These are phyloP conservation scores for Dolichoris vasculosae DNA, from an alignment of 1,140 invertebrate genomes.

Conservation along the genomic window DNA sequence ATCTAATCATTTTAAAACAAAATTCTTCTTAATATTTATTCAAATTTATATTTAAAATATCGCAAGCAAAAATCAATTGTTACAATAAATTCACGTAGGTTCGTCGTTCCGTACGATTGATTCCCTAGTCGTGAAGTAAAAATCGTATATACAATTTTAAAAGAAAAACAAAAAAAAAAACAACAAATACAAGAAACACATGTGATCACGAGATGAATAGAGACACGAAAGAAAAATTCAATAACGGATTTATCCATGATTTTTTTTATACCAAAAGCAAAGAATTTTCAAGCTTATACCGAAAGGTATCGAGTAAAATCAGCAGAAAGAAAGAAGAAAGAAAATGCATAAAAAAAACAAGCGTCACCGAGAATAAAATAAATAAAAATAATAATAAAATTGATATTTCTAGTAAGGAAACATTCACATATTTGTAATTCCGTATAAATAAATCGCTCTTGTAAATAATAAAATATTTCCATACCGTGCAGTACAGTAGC, in stretches of 20 bases:
- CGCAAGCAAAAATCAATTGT: constrained; percentile 45
- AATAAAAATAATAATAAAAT: constrained; percentile 11
- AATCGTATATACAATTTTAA: background rate
- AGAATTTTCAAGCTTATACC: background rate
- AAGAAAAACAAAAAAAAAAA: too few species aligned
- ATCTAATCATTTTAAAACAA: constrained; percentile 24
- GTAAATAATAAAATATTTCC: constrained; percentile 48
- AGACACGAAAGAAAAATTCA: background rate
- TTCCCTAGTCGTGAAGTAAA: background rate
- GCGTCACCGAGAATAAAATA: constrained; percentile 1
- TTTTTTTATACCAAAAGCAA: background rate
- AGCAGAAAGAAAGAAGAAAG: background rate
- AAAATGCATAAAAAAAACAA: background rate
- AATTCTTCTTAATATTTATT: constrained; percentile 47
- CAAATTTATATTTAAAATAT: constrained; percentile 38
- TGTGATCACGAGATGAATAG: background rate
- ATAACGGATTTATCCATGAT: background rate
- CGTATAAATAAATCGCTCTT: constrained; percentile 33
- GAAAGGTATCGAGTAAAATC: background rate
- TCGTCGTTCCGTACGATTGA: background rate
- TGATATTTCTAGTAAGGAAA: constrained; percentile 11
- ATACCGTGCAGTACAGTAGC: constrained; percentile 18
- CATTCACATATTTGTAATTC: constrained; percentile 17
- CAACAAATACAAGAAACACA: too few species aligned
- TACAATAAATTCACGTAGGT: constrained; percentile 28